Evolutionary conservation across 1,140 invertebrate species (phyloP).

Genomic region (Brachionus rubens): DNA sequence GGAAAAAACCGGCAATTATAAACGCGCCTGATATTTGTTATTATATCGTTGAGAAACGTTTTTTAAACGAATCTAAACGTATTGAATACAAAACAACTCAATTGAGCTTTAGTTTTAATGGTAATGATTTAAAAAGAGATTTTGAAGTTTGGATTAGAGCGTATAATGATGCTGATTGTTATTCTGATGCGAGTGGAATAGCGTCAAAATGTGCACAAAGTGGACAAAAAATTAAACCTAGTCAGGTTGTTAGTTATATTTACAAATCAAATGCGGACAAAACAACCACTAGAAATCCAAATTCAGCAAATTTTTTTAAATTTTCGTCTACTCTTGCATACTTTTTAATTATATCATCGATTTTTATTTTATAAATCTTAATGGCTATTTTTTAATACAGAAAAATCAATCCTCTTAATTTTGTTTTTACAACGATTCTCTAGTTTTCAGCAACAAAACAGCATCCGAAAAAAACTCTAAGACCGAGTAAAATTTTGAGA

Average conservation of each 20-base stretch:
- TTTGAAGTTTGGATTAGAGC: not conserved
- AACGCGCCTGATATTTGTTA: conserved; percentile 33
- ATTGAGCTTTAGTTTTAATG: not conserved
- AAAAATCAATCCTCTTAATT: no score
- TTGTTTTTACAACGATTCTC: no score
- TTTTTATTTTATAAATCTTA: no score
- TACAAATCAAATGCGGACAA: not conserved
- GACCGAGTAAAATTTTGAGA: no score
- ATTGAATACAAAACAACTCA: not conserved
- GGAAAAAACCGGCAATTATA: not conserved
- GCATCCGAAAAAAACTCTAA: no score
- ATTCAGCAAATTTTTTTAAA: no score
- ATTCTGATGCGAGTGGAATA: not conserved
- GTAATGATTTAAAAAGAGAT: not conserved
- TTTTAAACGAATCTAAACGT: not conserved
- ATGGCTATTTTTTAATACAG: no score
- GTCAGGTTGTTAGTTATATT: not conserved
- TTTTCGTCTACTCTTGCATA: no score
- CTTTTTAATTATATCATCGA: no score
- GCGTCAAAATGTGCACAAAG: not conserved
- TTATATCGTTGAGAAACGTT: conserved; percentile 1
- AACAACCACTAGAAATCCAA: not conserved
- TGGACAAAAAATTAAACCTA: not conserved
- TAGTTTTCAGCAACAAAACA: no score
- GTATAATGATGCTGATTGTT: conserved; percentile 27